Evolutionary conservation across 1,140 invertebrate species (phyloP), one percentile per base, ranked within the genome.

Genomic region (Fopius arisanus): DNA sequence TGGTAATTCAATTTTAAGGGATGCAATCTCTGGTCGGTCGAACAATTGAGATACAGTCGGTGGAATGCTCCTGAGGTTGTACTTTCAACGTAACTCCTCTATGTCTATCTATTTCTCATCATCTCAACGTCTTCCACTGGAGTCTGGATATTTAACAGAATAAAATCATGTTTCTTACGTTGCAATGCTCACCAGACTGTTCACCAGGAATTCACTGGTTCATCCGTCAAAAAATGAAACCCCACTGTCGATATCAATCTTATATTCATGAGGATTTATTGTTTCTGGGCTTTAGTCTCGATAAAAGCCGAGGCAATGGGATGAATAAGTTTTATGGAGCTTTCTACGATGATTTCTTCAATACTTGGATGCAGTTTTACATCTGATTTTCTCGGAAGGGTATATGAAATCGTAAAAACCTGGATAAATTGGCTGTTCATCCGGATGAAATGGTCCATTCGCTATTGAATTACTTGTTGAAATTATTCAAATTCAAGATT

Each of bases 1-100:
- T 65, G 37, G 59, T 72, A 72, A 72, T 72, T 48, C 40, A 71
- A 71, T 71, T 71, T 71, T 72, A 65, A 72, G 59, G 37, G 37
- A 72, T 72, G 59, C 37, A 66, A 72, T 72, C 59, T 71, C 59
- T 16, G 28, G 51, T 62, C 33, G 54, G 26, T 14, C 29, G 59
- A 31, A 40, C 62, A 72, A 66, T 65, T n/a, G 33, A 66, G 40
- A 72, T 66, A 51, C 51, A 70, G 33, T 33, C 54, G 29, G 62
- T 66, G 40, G 62, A 65, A 33, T 16, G 28, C 33, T 65, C 62
- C 59, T 66, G 26, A 66, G 59, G 48, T 48, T 72, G 7, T 5
- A 7, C 28, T 65, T 31, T 29, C 26, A 31, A 29, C 14, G 62
- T 31, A n/a, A 33, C 28, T 66, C 23, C 19, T 7, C 62, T 33